These are phyloP conservation scores for Pyrrhosoma nymphula DNA, from an alignment of 2,888 invertebrate species.

Conservation along the genomic window DNA sequence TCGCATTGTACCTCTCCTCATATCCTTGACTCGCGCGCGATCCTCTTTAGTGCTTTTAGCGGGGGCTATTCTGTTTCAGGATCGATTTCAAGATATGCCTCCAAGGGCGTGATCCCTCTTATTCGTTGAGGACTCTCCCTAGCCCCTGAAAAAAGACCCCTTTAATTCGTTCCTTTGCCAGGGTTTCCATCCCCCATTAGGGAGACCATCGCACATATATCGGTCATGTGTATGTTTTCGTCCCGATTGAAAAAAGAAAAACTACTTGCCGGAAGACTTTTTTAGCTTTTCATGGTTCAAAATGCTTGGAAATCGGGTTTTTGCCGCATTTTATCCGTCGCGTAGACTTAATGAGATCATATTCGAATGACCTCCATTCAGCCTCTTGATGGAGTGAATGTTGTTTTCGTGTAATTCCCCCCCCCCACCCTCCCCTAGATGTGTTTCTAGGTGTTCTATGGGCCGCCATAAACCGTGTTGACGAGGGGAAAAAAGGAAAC, in stretches of 20 bases:
- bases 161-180: not conserved
- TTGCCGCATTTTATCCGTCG: no score
- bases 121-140: not conserved
- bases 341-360: no score
- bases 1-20: not conserved
- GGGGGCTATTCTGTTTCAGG: not conserved
- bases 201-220: not conserved
- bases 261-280: no score
- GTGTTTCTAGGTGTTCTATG: no score
- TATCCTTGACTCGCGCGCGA: not conserved
- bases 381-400: no score
- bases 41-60: not conserved
- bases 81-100: not conserved
- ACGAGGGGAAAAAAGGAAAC: no score
- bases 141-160: not conserved
- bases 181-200: not conserved
- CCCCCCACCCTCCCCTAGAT: no score
- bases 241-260: not conserved
- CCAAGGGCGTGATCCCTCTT: not conserved
- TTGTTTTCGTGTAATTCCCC: no score
- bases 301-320: no score
- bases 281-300: no score
- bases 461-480: no score
- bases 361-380: no score
- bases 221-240: not conserved